A percentile compares a stretch with the other conserved stretches of the same genome.
These are phyloP conservation scores for Lasius fuliginosus DNA, from an alignment of 2,888 invertebrate genomes.

Conservation along the genomic window DNA sequence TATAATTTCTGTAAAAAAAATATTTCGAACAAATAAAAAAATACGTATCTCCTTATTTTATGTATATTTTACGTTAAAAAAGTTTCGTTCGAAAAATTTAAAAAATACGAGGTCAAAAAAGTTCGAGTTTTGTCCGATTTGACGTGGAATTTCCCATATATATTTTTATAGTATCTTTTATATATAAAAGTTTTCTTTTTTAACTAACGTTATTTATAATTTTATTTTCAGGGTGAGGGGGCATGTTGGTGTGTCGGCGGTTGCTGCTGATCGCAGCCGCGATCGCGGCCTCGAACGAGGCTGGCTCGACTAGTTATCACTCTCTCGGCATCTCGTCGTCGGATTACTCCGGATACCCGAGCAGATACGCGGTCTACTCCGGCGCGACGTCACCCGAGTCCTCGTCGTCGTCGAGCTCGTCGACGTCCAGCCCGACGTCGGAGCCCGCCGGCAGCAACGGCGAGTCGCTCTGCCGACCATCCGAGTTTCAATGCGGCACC, in stretches of 20 bases:
- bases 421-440: constrained; percentile 59
- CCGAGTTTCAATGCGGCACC: constrained; percentile 86
- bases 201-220: background rate
- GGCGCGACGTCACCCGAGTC: constrained; percentile 72
- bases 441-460: constrained; percentile 58
- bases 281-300: constrained; percentile 83
- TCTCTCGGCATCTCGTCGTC: constrained; percentile 71
- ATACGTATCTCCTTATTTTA: too few species aligned
- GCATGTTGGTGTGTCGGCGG: constrained; percentile 85
- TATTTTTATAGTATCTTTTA: too few species aligned
- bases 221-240: constrained; percentile 81
- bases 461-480: constrained; percentile 85
- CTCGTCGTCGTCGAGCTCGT: constrained; percentile 64
- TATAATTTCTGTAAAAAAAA: too few species aligned
- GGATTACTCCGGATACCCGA: constrained; percentile 75
- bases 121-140: too few species aligned
- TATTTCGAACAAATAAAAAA: too few species aligned
- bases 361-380: constrained; percentile 70
- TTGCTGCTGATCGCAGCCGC: constrained; percentile 86
- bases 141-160: too few species aligned
- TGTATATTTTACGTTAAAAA: too few species aligned
- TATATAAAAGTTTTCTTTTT: background rate
- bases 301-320: constrained; percentile 80
- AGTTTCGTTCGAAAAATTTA: too few species aligned
- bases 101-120: too few species aligned